Conservation (phyloP, 2,888 invertebrate genomes). For the Trileptium ribeirensis region DNA sequence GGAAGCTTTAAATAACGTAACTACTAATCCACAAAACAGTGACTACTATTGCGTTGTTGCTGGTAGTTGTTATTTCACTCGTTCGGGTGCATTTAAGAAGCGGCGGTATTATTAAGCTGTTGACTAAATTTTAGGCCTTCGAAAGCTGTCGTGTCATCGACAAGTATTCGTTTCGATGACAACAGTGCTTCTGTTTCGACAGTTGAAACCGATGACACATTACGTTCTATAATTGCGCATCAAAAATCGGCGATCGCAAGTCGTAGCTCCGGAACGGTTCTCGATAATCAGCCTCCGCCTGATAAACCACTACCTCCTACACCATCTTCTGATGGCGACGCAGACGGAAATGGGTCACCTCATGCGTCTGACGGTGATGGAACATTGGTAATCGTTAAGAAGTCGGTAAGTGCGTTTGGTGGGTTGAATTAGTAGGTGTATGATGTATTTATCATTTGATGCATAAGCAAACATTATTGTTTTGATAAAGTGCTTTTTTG, state of each 20-base stretch:
- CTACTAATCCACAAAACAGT: no score
- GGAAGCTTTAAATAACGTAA: no score
- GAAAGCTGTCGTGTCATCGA: no score
- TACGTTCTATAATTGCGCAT: slow-evolving; percentile 52
- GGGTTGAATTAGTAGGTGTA: not conserved
- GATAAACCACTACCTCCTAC: not conserved
- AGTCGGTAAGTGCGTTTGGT: not conserved
- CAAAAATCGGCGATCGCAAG: slow-evolving; percentile 44
- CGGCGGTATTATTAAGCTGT: no score
- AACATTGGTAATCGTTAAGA: not conserved
- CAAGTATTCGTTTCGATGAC: no score
- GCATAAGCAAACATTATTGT: no score
- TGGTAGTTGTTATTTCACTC: no score
- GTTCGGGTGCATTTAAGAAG: no score
- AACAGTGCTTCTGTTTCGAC: no score
- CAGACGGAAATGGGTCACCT: not conserved
- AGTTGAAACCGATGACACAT: slow-evolving; percentile 48
- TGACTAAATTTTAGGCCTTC: no score
- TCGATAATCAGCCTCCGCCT: slow-evolving; percentile 5
- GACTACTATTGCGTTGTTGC: no score
- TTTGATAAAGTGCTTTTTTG: no score
- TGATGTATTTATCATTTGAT: not conserved
- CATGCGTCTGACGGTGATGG: not conserved
- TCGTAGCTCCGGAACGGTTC: not conserved
- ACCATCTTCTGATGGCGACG: slow-evolving; percentile 60